Base-by-base conservation (phyloP, 2,113 vertebrate genomes). In the Periophthalmodon schlosseri region DNA sequence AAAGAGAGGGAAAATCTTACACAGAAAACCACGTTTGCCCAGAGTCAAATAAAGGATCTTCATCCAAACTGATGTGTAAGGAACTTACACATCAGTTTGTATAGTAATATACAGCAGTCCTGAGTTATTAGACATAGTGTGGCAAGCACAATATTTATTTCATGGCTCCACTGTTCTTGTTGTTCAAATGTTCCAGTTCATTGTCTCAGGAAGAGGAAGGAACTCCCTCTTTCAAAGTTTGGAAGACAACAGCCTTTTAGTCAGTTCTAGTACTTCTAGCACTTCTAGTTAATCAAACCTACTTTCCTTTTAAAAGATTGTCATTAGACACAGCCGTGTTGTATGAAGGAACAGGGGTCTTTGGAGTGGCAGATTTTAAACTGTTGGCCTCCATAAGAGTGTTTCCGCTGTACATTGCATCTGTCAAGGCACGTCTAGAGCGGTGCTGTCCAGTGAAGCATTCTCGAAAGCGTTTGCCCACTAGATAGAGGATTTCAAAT, bases 401-500 rank as follows among this genome's bases (percentile, higher is more conserved):
- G 56, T 61, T 74, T 12, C 87, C 69, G 0, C 72, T 84, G 57
- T 86, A 83, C 60, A 92, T 20, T 0, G 82, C 77, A 66, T 81
- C 75, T 52, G 89, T 82, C 39, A 72, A 50, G 44, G 4, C 1
- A 3, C 73, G 81, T 65, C 4, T 81, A 21, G 87, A 71, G 21
- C 74, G 56, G 0, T 77, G 73, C 5, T 63, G 0, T 0, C 18
- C 1, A 2, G 2, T 20, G 18, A 89, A 0, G 3, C 69, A 73
- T 85, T 97, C 94, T 0, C 3, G 49, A 81, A 94, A 96, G 63
- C 95, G 88, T 85, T 99, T 99, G 18, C 93, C 86, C 0, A 99
- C 63, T 70, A 99, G 91, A 92, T 99, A 99, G 69, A 86, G 0
- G 4, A 95, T 94, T 89, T 99, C 98, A 0, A 95, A 0, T 0